Base-by-base conservation (phyloP, 2,797 vertebrate species). In the Fundulus diaphanus region DNA sequence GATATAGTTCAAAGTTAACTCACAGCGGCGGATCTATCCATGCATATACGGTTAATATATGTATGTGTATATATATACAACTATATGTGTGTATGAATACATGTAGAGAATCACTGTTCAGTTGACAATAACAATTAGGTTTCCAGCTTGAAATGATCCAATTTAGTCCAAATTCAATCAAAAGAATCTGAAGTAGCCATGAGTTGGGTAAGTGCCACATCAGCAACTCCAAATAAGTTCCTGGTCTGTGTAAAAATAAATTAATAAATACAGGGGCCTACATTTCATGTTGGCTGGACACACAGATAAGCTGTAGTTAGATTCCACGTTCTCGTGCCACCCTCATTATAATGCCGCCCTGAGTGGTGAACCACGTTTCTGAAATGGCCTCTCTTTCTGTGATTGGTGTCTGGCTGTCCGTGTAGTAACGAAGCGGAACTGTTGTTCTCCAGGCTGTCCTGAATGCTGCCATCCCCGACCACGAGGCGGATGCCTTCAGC, bases 391-490 rank as follows among this genome's bases (percentile, higher is more conserved):
- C 18, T 0, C 18, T 37, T 20, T 12, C 35, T 63, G 9, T 63
- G 20, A 63, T 63, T 63, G 24, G 4, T 37, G 24, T 67, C 42
- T 74, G 8, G 6, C 35, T 65, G 9, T 1, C 54, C 75, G 35
- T 46, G 11, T 49, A 48, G 24, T 70, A 59, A 79, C 61, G 3
- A 12, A 31, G 16, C 65, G 1, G 16, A 59, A 66, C 12, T 63
- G 3, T 77, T 68, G 76, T 61, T 70, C 68, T 78, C 42, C 91
- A 99, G 98, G 97, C 96, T 56, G 70, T 96, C 22, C 95, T 98
- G 67, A 98, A 99, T 70, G 90, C 94, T 66, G 90, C 96, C 85
- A 96, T 99, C 89, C 98, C 98, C 7, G 98, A 99, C 73, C 97
- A 99, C n/a, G 77, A 81, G 0, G 97, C 98, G 0, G 98, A 99